Percentiles rank a stretch among this genome's conserved stretches.
These are phyloP conservation scores for Jaculus jaculus DNA, from an alignment of 2,113 vertebrate species.

Conservation along the genomic window DNA sequence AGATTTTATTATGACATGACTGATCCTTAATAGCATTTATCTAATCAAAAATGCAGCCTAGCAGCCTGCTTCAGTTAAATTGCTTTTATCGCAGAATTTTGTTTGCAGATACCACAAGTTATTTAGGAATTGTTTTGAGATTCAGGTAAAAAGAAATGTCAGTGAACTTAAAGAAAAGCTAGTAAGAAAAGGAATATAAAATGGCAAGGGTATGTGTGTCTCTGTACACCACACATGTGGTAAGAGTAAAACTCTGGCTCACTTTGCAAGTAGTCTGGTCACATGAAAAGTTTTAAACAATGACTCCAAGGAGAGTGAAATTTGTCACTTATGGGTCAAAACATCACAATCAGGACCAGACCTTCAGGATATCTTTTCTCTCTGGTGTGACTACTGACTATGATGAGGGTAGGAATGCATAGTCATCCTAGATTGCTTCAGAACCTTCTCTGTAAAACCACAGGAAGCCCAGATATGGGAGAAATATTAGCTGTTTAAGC, in stretches of 20 bases:
- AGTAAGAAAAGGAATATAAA: background rate
- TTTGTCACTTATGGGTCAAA: background rate
- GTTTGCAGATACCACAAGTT: background rate
- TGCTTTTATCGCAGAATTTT: conserved; percentile 40
- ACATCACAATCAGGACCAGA: no score
- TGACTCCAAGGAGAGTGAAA: background rate
- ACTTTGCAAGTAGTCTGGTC: background rate
- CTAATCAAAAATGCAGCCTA: conserved; percentile 1
- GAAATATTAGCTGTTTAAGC: background rate
- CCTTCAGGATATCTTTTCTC: background rate
- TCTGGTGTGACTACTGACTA: background rate
- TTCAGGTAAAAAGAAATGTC: background rate
- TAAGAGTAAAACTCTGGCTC: background rate
- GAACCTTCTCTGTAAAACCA: no score
- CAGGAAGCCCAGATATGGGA: background rate
- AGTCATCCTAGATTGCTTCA: background rate
- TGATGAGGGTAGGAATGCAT: background rate
- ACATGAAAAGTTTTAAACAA: background rate
- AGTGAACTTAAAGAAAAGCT: background rate
- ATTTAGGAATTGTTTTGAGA: background rate
- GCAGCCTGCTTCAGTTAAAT: background rate
- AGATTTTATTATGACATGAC: conserved; percentile 39
- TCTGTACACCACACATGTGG: background rate
- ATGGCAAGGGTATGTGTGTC: background rate
- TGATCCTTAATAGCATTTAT: conserved; percentile 24